Base-by-base conservation (phyloP, 2,797 vertebrate genomes). In the Anolis apletophallus region DNA sequence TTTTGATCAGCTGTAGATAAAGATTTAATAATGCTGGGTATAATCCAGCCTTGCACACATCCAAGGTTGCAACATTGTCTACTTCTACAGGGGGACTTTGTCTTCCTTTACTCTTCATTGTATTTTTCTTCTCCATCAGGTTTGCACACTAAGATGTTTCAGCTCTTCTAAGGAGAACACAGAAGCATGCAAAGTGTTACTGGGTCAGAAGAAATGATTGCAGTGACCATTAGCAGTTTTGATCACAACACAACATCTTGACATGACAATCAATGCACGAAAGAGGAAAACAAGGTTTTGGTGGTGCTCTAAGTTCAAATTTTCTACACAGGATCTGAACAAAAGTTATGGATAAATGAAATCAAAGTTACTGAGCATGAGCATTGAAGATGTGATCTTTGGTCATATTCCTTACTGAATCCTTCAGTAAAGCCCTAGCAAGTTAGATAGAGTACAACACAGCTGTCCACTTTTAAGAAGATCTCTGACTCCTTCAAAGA, bases 361-460 rank as follows among this genome's bases (percentile, higher is more conserved):
- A 10, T 64, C 11, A 29, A 64, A 23, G 21, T 23, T 61, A 21
- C 21, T 61, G 32, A 21, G 17, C 54, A 57, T 57, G 54, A 7
- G 13, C 32, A 14, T 59, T 78, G 23, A 55, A 21, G 21, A 36
- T 57, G 64, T 69, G 10, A 57, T 57, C 29, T 57, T 40, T 50
- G 12, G 72, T 29, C 76, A 46, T 76, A 86, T 75, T 85, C 91
- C 64, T 82, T 59, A 19, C 2, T 0, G 0, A 40, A 19, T 84
- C 40, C 50, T 74, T 13, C 78, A 84, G 0, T 79, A n/a, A 52
- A 92, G 86, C 74, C n/a, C 26, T 29, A 75, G 55, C 36, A 75
- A 92, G 59, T 78, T 32, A 74, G 21, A 12, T 19, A 23, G 2
- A 29, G 67, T 80, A 89, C 23, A 13, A 34, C 80, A 68, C 84